These are phyloP conservation scores for Poeciliopsis retropinna DNA, from an alignment of 2,113 vertebrate genomes.

Conservation along the genomic window DNA sequence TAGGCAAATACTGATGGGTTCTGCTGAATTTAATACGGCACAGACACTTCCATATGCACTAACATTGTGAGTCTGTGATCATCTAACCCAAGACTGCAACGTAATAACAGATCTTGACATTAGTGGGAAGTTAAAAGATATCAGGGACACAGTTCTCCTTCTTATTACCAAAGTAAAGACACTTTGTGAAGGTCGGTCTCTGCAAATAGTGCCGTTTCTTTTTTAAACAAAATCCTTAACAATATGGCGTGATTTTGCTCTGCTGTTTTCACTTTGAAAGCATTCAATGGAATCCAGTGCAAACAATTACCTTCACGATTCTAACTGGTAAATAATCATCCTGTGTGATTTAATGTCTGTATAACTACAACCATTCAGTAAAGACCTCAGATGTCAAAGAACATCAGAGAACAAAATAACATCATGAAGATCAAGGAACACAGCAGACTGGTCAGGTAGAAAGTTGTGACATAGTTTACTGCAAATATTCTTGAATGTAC, in stretches of 20 bases:
- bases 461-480: too few relatives aligned
- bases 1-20: conserved; percentile 60
- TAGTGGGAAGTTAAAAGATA: conserved; percentile 1
- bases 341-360: not conserved
- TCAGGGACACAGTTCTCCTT: not conserved
- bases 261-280: not conserved
- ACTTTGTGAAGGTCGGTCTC: not conserved
- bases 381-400: not conserved
- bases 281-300: not conserved
- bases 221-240: not conserved
- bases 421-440: too few relatives aligned
- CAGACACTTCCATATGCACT: conserved; percentile 14
- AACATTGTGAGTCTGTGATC: conserved; percentile 8
- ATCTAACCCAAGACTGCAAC: conserved; percentile 21
- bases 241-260: too few relatives aligned
- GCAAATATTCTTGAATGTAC: too few relatives aligned
- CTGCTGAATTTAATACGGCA: conserved; percentile 47
- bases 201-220: not conserved
- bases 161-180: conserved; percentile 3
- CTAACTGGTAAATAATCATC: not conserved
- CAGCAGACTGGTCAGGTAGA: too few relatives aligned
- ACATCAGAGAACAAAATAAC: too few relatives aligned
- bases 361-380: not conserved
- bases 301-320: too few relatives aligned
- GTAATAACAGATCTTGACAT: conserved; percentile 39